Evolutionary conservation across 1,140 invertebrate species (phyloP).

Genomic region (Orussus abietinus): DNA sequence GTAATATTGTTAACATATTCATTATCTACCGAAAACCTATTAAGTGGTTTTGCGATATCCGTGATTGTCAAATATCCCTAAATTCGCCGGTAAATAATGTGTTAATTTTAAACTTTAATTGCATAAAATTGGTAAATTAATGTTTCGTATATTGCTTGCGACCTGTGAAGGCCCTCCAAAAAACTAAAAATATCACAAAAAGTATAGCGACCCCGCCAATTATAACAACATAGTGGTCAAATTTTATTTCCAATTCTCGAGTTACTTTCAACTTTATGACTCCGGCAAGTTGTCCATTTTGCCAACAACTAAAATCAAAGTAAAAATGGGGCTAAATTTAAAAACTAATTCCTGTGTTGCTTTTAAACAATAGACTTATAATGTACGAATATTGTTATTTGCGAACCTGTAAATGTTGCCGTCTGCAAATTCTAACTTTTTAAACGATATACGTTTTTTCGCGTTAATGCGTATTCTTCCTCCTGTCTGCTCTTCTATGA

Average conservation of each 20-base stretch:
- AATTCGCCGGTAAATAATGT: too few species aligned
- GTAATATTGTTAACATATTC: too few species aligned
- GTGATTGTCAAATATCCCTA: too few species aligned
- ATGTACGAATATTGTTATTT: too few species aligned
- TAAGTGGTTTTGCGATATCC: too few species aligned
- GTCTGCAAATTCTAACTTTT: conserved; percentile 50
- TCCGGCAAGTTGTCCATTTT: conserved; percentile 57
- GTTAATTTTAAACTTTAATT: too few species aligned
- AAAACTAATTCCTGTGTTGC: too few species aligned
- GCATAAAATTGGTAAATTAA: too few species aligned
- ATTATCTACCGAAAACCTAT: too few species aligned
- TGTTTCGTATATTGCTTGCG: conserved; percentile 40
- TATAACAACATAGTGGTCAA: conserved; percentile 54
- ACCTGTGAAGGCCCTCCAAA: conserved; percentile 48
- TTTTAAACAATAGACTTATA: too few species aligned
- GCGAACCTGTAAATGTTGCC: conserved; percentile 57
- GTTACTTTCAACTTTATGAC: conserved; percentile 58
- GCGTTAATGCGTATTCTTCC: conserved; percentile 50
- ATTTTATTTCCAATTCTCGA: conserved; percentile 48
- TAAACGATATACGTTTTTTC: conserved; percentile 48
- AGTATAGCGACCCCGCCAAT: conserved; percentile 49
- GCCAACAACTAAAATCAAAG: conserved; percentile 62
- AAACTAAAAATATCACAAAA: conserved; percentile 46
- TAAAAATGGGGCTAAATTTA: conserved; percentile 3
- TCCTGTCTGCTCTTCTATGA: conserved; percentile 40